Conservation (phyloP, 1,140 invertebrate species). For the Cotesia chilonis region DNA sequence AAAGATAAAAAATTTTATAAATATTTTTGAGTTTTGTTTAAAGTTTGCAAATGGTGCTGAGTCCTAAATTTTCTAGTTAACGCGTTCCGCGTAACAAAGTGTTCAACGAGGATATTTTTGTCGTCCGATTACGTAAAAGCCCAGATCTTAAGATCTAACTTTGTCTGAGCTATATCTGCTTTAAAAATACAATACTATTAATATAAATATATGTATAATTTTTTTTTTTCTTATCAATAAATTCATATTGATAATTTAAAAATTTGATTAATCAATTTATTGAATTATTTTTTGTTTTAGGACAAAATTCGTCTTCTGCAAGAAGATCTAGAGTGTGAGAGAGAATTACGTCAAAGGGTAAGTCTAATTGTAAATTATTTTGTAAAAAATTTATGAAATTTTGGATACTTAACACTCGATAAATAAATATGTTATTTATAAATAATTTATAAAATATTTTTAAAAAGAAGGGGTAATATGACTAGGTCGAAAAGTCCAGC, state of each 20-base stretch:
- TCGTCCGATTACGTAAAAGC: slow-evolving; percentile 38
- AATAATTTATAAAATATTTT: slow-evolving; percentile 12
- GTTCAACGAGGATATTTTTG: slow-evolving; percentile 45
- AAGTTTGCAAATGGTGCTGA: not conserved
- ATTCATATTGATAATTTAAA: too few species aligned
- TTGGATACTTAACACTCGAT: slow-evolving; percentile 1
- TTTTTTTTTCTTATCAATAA: not conserved
- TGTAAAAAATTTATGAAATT: not conserved
- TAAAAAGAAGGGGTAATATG: slow-evolving; percentile 38
- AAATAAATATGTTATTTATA: not conserved
- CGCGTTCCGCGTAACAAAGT: not conserved
- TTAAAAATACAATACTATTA: not conserved
- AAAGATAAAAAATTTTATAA: not conserved
- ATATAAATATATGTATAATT: not conserved
- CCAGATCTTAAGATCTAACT: slow-evolving; percentile 21
- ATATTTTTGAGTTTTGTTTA: not conserved
- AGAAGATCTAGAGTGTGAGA: slow-evolving; percentile 96
- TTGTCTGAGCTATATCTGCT: slow-evolving; percentile 10
- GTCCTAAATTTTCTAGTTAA: slow-evolving; percentile 17
- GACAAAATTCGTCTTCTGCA: slow-evolving; percentile 97
- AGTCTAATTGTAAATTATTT: slow-evolving; percentile 61
- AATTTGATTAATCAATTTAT: too few species aligned
- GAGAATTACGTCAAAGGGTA: slow-evolving; percentile 96
- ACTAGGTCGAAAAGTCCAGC: slow-evolving; percentile 63
- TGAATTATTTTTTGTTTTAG: slow-evolving; percentile 69